phyloP scores from a whole-genome alignment of 2,113 vertebrate species.

The Embiotoca jacksoni region DNA sequence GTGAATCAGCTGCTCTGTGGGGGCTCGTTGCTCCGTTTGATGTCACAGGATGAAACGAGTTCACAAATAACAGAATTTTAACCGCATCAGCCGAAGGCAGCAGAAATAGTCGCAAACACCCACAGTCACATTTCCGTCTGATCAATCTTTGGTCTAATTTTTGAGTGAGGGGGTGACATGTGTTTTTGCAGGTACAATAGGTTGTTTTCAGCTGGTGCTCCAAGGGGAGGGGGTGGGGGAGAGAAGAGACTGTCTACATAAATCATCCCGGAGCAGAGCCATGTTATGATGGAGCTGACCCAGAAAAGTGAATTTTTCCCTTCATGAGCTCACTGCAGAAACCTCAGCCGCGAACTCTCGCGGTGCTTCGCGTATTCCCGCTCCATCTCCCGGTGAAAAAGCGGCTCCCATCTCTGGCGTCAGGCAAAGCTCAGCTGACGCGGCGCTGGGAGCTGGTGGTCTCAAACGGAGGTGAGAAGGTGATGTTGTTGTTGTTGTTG shows the following conservation, averaged over 20 bases:
- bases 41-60: conserved; percentile 50
- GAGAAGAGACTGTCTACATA: conserved; percentile 56
- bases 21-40: conserved; percentile 38
- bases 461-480: conserved; percentile 45
- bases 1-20: conserved; percentile 37
- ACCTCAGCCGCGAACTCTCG: conserved; percentile 58
- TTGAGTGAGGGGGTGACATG: conserved; percentile 29
- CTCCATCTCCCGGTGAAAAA: conserved; percentile 34
- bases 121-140: conserved; percentile 28
- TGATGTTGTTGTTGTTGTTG: background rate
- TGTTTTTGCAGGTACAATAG: conserved; percentile 59
- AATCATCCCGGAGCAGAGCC: conserved; percentile 65
- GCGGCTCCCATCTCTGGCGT: conserved; percentile 30
- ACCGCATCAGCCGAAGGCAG: conserved; percentile 30
- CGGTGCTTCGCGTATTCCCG: conserved; percentile 56
- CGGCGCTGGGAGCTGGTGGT: conserved; percentile 49
- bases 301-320: conserved; percentile 66
- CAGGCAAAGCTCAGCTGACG: conserved; percentile 65
- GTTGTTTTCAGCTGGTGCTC: conserved; percentile 46
- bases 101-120: conserved; percentile 17
- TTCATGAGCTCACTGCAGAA: conserved; percentile 60
- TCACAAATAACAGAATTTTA: conserved; percentile 52
- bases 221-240: conserved; percentile 26
- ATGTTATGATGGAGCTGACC: conserved; percentile 63
- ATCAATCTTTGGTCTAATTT: conserved; percentile 1